A percentile compares a stretch with the other conserved stretches of the same genome.
Conservation (phyloP, 1,140 invertebrate species). For the Brachionus rotundiformis region DNA sequence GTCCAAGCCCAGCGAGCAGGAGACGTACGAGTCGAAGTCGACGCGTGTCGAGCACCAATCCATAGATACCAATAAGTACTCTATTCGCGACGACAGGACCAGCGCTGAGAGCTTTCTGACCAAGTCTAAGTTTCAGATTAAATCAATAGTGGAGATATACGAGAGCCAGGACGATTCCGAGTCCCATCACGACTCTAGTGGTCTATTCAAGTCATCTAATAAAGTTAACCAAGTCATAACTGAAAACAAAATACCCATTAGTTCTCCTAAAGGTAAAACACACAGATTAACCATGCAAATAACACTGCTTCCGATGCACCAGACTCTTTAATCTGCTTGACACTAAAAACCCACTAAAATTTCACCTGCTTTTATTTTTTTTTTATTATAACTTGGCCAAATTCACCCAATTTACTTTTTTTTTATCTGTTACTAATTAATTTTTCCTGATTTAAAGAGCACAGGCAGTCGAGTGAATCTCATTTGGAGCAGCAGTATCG, state of each 20-base stretch:
- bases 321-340: not conserved
- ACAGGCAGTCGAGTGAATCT: not conserved
- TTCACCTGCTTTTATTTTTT: not conserved
- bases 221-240: not conserved
- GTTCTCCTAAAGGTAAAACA: not conserved
- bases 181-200: not conserved
- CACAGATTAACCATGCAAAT: not conserved
- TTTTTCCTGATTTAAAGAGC: not conserved
- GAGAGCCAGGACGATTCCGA: slow-evolving; percentile 22
- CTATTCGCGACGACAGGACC: not conserved
- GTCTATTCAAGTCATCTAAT: slow-evolving; percentile 1
- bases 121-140: slow-evolving; percentile 51
- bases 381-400: not conserved
- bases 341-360: not conserved
- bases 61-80: not conserved
- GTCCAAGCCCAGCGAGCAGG: not conserved
- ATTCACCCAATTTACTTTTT: not conserved
- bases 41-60: not conserved
- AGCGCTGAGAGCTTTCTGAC: not conserved
- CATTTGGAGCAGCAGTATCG: not conserved
- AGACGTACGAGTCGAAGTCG: not conserved
- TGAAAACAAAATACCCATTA: slow-evolving; percentile 19
- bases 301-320: not conserved
- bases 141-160: slow-evolving; percentile 49
- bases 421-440: not conserved